Evolutionary conservation across 2,113 vertebrate species (phyloP).

Genomic region (Mesoclemmys tuberculata): DNA sequence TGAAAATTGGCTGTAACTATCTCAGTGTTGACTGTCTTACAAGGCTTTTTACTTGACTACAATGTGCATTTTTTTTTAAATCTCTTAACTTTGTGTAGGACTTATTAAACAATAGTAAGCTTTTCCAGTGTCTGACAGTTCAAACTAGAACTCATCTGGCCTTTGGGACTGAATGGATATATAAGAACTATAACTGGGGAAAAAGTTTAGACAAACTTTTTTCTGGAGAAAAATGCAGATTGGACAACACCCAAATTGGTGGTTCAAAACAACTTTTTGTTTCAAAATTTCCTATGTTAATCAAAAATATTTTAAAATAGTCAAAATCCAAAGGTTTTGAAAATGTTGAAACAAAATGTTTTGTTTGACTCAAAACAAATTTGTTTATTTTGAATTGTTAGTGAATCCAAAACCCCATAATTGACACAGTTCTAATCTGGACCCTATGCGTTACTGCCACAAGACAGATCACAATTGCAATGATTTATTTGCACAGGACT

Average conservation of each 20-base stretch:
- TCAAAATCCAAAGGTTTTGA: not conserved
- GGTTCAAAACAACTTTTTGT: not conserved
- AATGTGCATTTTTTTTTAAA: not conserved
- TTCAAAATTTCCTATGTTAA: not conserved
- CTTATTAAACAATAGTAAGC: not conserved
- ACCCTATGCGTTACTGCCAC: not conserved
- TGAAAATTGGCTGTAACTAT: not conserved
- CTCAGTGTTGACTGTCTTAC: not conserved
- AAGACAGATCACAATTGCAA: not conserved
- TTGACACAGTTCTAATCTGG: not conserved
- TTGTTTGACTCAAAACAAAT: not conserved
- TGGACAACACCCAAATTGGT: not conserved
- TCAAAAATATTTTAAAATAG: not conserved
- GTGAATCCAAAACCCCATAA: not conserved
- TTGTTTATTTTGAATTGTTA: not conserved
- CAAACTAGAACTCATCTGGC: not conserved
- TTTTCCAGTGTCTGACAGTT: not conserved
- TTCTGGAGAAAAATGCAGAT: not conserved
- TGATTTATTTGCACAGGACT: not conserved
- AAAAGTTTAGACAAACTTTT: not conserved
- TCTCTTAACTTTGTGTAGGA: not conserved
- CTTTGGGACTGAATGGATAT: not conserved
- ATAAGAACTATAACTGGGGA: not conserved
- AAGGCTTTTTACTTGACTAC: not conserved
- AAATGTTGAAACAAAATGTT: not conserved